These are phyloP conservation scores for Baccha elongata DNA, from an alignment of 2,888 invertebrate genomes.

Conservation along the genomic window DNA sequence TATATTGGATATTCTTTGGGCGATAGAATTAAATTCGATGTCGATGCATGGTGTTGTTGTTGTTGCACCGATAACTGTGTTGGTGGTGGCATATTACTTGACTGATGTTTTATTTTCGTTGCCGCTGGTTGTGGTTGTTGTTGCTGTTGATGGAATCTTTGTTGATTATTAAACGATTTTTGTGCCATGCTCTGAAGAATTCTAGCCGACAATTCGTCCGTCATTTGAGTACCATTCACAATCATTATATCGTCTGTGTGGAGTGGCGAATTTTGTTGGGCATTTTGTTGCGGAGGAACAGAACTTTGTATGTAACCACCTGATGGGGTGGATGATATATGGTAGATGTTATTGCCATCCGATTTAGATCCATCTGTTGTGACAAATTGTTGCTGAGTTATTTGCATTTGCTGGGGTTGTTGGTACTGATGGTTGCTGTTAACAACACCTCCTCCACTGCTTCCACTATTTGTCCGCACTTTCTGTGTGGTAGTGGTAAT, in stretches of 20 bases:
- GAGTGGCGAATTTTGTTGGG: slow-evolving; percentile 53
- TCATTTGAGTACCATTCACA: slow-evolving; percentile 82
- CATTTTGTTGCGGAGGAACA: slow-evolving; percentile 71
- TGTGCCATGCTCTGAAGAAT: slow-evolving; percentile 82
- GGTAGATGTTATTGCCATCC: slow-evolving; percentile 72
- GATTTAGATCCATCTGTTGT: slow-evolving; percentile 63
- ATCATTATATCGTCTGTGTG: slow-evolving; percentile 81
- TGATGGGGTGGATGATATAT: slow-evolving; percentile 55
- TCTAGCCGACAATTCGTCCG: slow-evolving; percentile 81
- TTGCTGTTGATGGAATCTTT: slow-evolving; percentile 77
- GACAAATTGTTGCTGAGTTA: slow-evolving; percentile 70
- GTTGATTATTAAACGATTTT: slow-evolving; percentile 79
- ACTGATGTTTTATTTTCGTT: slow-evolving; percentile 62
- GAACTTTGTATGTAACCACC: slow-evolving; percentile 57
- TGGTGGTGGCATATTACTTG: slow-evolving; percentile 75
- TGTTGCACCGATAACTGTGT: slow-evolving; percentile 75
- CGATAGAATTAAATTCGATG: slow-evolving; percentile 78
- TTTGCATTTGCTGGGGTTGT: slow-evolving; percentile 61
- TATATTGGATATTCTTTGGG: slow-evolving; percentile 78
- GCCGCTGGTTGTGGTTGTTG: slow-evolving; percentile 68
- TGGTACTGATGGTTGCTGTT: slow-evolving; percentile 61
- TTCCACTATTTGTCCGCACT: slow-evolving; percentile 54
- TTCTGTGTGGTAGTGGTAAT: slow-evolving; percentile 70
- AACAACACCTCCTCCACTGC: slow-evolving; percentile 35
- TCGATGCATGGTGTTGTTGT: slow-evolving; percentile 67